Conservation (phyloP, 2,888 invertebrate species). For the Ametastegia equiseti region DNA sequence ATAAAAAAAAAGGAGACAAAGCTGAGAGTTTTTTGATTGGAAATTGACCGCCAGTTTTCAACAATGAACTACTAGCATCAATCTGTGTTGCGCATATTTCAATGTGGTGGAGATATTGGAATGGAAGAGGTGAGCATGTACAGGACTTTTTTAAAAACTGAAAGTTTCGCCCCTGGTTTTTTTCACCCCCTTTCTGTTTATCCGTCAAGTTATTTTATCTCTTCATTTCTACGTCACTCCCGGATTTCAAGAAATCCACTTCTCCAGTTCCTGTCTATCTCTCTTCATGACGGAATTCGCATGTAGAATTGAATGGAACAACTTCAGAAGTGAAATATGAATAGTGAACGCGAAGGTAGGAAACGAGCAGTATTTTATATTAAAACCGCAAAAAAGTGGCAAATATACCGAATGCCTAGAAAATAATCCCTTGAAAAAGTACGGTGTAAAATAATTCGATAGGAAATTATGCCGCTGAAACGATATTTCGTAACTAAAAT, state of each 20-base stretch:
- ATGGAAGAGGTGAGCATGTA: not conserved
- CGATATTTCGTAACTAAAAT: not conserved
- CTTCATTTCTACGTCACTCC: slow-evolving; percentile 1
- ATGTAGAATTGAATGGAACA: slow-evolving; percentile 13
- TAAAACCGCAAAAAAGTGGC: not conserved
- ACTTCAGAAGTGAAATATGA: slow-evolving; percentile 22
- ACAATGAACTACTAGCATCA: not conserved
- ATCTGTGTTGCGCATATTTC: not conserved
- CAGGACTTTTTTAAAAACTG: not conserved
- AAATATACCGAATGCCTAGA: not conserved
- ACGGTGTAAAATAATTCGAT: not conserved
- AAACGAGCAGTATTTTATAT: not conserved
- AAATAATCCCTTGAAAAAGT: not conserved
- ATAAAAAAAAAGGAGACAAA: not conserved
- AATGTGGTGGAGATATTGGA: not conserved
- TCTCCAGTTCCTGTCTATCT: not conserved
- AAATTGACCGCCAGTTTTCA: not conserved
- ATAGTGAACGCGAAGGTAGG: not conserved
- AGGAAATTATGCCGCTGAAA: not conserved
- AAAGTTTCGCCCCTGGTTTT: not conserved
- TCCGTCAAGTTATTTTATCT: not conserved
- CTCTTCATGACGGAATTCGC: not conserved
- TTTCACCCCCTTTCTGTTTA: not conserved
- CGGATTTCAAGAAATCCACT: not conserved
- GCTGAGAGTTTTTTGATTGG: slow-evolving; percentile 10